These are phyloP conservation scores for Pterobdella sp. DNA, from an alignment of 2,888 invertebrate genomes.

Conservation along the genomic window DNA sequence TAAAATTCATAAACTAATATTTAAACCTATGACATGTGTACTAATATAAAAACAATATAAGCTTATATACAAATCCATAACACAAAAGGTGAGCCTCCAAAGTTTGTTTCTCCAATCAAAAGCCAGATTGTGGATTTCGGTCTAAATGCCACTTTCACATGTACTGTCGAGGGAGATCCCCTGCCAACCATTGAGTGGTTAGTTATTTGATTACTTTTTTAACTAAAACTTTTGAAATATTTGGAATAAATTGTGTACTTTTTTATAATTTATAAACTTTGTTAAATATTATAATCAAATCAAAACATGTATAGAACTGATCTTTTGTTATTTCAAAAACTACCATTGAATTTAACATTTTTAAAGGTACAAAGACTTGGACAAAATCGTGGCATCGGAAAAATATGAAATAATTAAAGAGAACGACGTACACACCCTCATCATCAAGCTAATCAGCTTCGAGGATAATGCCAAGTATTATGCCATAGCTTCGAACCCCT, in stretches of 20 bases:
- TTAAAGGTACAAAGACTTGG: slow-evolving; percentile 17
- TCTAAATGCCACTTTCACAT: slow-evolving; percentile 8
- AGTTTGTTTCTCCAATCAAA: not conserved
- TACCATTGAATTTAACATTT: not conserved
- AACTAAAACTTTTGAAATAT: not conserved
- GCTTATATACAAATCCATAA: no score
- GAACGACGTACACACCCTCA: not conserved
- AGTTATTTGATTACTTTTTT: not conserved
- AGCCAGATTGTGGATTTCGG: slow-evolving; percentile 3
- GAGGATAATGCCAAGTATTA: slow-evolving; percentile 22
- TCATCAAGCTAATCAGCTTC: slow-evolving; percentile 8
- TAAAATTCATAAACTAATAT: no score
- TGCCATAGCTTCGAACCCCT: slow-evolving; percentile 17
- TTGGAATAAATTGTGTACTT: not conserved
- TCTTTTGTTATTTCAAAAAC: not conserved
- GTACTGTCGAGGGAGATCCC: slow-evolving; percentile 5
- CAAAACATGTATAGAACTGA: not conserved
- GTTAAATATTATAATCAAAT: not conserved
- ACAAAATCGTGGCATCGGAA: not conserved
- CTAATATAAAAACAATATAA: no score
- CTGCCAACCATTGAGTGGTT: not conserved
- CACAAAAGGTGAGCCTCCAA: slow-evolving; percentile 6
- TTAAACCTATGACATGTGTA: no score
- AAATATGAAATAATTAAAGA: slow-evolving; percentile 5
- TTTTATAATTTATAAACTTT: not conserved